Conservation (phyloP, 2,113 vertebrate genomes). For the Gavialis gangeticus region DNA sequence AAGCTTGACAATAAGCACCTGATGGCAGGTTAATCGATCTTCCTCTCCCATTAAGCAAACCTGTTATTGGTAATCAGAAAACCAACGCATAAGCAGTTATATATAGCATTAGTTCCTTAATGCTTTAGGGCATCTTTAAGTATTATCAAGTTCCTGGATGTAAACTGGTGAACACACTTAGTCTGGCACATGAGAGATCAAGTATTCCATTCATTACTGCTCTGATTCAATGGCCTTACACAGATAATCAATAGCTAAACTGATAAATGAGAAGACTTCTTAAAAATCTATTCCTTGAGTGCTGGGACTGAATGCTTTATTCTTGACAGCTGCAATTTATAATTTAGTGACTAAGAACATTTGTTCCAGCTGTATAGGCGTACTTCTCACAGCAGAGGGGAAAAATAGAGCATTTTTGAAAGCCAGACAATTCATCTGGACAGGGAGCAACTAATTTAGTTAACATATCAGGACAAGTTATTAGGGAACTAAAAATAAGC, state of each 20-base stretch:
- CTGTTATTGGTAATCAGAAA: conserved; percentile 5
- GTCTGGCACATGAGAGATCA: conserved; percentile 19
- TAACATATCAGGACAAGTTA: conserved; percentile 38
- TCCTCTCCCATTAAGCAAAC: neutral
- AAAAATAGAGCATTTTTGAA: conserved; percentile 24
- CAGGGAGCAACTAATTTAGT: conserved; percentile 59
- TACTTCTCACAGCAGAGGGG: neutral
- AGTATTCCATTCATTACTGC: conserved; percentile 59
- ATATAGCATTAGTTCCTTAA: conserved; percentile 3
- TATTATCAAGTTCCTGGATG: conserved; percentile 30
- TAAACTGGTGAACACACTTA: conserved; percentile 34
- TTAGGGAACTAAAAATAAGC: conserved; percentile 71
- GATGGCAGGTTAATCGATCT: neutral
- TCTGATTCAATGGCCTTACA: conserved; percentile 69
- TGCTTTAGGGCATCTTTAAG: conserved; percentile 44
- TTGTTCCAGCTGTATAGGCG: conserved; percentile 70
- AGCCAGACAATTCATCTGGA: conserved; percentile 41
- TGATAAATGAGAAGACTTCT: conserved; percentile 76
- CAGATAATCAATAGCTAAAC: conserved; percentile 76
- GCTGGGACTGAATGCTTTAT: conserved; percentile 72
- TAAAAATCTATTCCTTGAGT: conserved; percentile 76
- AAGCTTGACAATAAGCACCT: neutral
- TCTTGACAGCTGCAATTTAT: conserved; percentile 74
- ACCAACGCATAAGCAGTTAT: neutral
- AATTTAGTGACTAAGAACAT: conserved; percentile 66